Evolutionary conservation across 1,140 invertebrate genomes (phyloP), one percentile per base, ranked within the genome.

Genomic region (Habropoda laboriosa): DNA sequence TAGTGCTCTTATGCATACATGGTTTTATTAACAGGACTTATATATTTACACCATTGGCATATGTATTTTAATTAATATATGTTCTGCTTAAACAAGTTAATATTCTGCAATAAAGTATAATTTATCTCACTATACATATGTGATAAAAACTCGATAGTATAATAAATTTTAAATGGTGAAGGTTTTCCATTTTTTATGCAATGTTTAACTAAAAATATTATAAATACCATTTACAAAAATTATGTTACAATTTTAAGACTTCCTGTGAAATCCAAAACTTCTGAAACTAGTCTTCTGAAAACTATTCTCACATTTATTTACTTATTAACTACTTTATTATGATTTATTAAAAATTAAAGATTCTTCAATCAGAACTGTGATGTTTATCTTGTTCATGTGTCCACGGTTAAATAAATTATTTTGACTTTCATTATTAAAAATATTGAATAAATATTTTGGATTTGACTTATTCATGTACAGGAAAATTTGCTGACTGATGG

Each of bases 401-500:
- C 32, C n/a, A 42, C 27, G 5, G 47, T 24, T 3, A 60, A 45
- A 73, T 35, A 21, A 24, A 45, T 12, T 51, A 35, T 68, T 45
- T 24, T 57, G 12, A 30, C n/a, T 71, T 57, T 63, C 10, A 38
- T 55, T 38, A 16, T 45, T 30, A 6, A 60, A 71, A 6, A 27
- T 24, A 35, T 35, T 13, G 5, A 10, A 45, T 73, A 45, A 53
- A 72, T 40, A 30, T 72, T 79, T 72, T 57, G 32, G 66, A 53
- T 53, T 68, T 74, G 30, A 53, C 58, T 76, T 76, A 79, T 79
- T 87, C 79, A 82, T 89, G 71, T 85, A 81, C 90, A 95, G 94
- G 94, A 95, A 89, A 93, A 94, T 91, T 91, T 94, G 79, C 91
- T 95, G 83, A 94, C 94, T 55, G 94, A 95, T 83, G 94, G 94